These are phyloP conservation scores for Drosophila ochracea DNA, from an alignment of 2,888 invertebrate genomes.

Conservation along the genomic window DNA sequence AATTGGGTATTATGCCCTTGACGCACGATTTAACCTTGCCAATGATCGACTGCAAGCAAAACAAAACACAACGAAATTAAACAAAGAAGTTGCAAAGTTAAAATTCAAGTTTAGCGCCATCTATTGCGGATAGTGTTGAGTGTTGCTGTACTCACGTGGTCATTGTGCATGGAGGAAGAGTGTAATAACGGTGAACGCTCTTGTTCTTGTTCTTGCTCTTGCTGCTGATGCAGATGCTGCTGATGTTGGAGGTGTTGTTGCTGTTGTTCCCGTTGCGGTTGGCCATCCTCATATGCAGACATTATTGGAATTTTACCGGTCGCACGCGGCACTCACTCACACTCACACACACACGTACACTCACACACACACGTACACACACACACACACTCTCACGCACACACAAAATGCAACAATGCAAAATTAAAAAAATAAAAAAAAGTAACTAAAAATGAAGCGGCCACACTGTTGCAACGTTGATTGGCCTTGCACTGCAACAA, in stretches of 20 bases:
- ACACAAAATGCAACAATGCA: constrained; percentile 6
- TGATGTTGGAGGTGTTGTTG: constrained; percentile 6
- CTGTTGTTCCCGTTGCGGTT: constrained; percentile 23
- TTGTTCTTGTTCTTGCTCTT: background rate
- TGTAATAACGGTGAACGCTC: background rate
- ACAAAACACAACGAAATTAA: background rate
- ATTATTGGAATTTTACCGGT: constrained; percentile 69
- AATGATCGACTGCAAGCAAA: constrained; percentile 80
- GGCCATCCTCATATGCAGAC: constrained; percentile 65
- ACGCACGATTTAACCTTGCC: constrained; percentile 84
- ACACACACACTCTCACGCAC: constrained; percentile 22
- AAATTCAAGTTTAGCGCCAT: constrained; percentile 4
- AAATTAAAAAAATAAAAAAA: constrained; percentile 23
- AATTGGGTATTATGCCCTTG: constrained; percentile 83
- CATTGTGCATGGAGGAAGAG: constrained; percentile 25
- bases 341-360: constrained; percentile 26
- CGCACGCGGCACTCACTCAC: constrained; percentile 38
- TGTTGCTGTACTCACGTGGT: constrained; percentile 66
- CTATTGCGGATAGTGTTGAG: background rate
- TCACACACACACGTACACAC: constrained; percentile 24
- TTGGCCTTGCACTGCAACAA: constrained; percentile 38
- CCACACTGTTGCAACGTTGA: constrained; percentile 65
- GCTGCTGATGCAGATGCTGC: constrained; percentile 17
- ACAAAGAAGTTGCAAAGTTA: background rate
- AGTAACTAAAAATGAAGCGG: constrained; percentile 35